A percentile compares a stretch with the other conserved stretches of the same genome.
phyloP scores from a whole-genome alignment of 2,113 vertebrate species.

The Nymphicus hollandicus region DNA sequence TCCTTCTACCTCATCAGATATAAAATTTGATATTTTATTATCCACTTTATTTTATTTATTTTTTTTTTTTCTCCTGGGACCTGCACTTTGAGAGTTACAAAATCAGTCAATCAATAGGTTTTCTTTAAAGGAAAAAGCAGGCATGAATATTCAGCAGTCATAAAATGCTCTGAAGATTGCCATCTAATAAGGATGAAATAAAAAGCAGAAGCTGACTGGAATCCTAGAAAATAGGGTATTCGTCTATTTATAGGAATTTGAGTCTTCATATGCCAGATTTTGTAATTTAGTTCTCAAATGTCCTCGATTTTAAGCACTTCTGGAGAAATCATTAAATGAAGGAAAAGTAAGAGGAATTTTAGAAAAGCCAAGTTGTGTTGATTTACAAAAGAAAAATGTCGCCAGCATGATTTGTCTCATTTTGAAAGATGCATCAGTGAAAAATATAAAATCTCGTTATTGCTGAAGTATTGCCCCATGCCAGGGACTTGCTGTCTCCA shows the following conservation, averaged over 20 bases:
- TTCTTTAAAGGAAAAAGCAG: neutral
- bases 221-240: slow-evolving; percentile 6
- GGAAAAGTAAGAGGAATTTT: neutral
- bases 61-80: neutral
- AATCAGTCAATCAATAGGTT: neutral
- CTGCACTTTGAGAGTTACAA: neutral
- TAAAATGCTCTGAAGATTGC: neutral
- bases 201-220: neutral
- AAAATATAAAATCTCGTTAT: neutral
- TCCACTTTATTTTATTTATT: neutral
- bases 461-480: neutral
- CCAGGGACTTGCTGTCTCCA: neutral
- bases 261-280: neutral
- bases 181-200: neutral
- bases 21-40: neutral
- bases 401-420: neutral
- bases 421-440: neutral
- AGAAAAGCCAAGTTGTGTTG: neutral
- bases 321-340: slow-evolving; percentile 13
- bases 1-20: neutral
- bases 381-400: neutral
- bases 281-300: neutral
- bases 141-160: neutral
- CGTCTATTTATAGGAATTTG: neutral
- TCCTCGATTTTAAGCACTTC: neutral